Conservation (phyloP, 2,888 invertebrate genomes). For the Hipparchia semele region DNA sequence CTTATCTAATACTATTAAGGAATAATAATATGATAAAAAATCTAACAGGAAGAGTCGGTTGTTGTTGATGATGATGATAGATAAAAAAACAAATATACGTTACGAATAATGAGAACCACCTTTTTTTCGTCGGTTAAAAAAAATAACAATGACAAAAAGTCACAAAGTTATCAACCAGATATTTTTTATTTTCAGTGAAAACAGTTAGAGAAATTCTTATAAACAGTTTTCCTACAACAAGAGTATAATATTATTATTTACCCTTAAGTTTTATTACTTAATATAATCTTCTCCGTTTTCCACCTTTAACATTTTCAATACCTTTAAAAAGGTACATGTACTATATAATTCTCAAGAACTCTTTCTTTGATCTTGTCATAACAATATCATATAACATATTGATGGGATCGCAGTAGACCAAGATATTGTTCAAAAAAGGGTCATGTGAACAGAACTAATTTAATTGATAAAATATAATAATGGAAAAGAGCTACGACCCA, state of each 20-base stretch:
- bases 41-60: too few species aligned
- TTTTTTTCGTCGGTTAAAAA: too few species aligned
- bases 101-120: too few species aligned
- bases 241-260: neutral
- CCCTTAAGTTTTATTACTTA: neutral
- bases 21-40: too few species aligned
- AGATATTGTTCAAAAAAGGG: neutral
- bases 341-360: constrained; percentile 23
- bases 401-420: constrained; percentile 24
- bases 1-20: too few species aligned
- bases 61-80: too few species aligned
- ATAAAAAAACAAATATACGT: too few species aligned
- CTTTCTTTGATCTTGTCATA: constrained; percentile 12
- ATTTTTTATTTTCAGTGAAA: neutral
- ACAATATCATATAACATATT: constrained; percentile 13
- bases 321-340: constrained; percentile 2
- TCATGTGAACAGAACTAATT: too few species aligned
- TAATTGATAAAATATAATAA: too few species aligned
- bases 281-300: neutral
- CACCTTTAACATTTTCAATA: constrained; percentile 21
- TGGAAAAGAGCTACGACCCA: too few species aligned
- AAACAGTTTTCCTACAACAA: constrained; percentile 1
- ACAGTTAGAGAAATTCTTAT: neutral
- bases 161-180: neutral
- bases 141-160: too few species aligned